Evolutionary conservation across 1,140 invertebrate species (phyloP).

Genomic region (Drosophila aff.): DNA sequence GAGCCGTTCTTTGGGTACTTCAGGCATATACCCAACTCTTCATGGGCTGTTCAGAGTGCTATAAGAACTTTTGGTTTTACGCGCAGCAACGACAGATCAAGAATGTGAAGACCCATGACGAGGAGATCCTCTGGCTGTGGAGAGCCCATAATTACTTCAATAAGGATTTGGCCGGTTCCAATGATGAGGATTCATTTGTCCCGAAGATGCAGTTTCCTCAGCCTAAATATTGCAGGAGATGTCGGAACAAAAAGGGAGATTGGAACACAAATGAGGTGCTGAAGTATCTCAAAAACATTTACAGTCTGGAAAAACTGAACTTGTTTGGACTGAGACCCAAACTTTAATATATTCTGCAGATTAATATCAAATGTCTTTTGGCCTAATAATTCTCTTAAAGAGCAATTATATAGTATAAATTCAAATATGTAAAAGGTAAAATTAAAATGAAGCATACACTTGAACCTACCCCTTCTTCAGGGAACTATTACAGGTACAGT

Average conservation of each 20-base stretch:
- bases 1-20: conserved; percentile 91
- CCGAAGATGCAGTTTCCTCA: conserved; percentile 96
- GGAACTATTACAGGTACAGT: no score
- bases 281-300: conserved; percentile 31
- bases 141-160: conserved; percentile 90
- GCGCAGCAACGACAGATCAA: conserved; percentile 88
- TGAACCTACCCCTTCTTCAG: no score
- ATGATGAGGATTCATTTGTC: conserved; percentile 90
- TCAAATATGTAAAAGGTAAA: no score
- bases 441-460: background rate
- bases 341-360: no score
- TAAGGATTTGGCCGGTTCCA: conserved; percentile 85
- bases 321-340: background rate
- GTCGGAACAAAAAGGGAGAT: background rate
- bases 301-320: background rate
- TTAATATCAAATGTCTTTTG: no score
- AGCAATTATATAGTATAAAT: background rate
- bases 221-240: background rate
- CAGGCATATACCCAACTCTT: conserved; percentile 95
- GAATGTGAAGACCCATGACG: conserved; percentile 88
- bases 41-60: conserved; percentile 96
- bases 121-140: conserved; percentile 97
- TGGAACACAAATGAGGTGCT: conserved; percentile 30
- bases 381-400: no score
- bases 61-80: conserved; percentile 88